These are phyloP conservation scores for Batillaria attramentaria DNA, from an alignment of 1,140 invertebrate species.

Conservation along the genomic window DNA sequence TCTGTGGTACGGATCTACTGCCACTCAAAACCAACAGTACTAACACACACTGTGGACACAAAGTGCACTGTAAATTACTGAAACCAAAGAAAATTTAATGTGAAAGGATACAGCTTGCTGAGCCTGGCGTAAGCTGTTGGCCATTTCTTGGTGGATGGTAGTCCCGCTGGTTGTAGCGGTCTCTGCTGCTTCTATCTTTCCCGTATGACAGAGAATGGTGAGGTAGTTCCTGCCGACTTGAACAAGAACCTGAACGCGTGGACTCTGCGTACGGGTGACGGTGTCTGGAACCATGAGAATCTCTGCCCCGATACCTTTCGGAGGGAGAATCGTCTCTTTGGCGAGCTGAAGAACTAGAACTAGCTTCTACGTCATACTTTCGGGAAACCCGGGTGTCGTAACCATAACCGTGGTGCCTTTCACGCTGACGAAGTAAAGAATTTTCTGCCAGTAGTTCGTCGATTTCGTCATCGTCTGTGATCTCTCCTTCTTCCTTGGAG, in stretches of 20 bases:
- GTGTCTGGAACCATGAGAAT: no score
- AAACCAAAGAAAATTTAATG: not conserved
- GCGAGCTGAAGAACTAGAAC: not conserved
- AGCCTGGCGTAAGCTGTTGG: conserved; percentile 4
- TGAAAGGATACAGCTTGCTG: conserved; percentile 16
- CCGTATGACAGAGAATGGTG: not conserved
- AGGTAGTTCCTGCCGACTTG: not conserved
- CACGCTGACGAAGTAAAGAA: not conserved
- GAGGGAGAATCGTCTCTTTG: not conserved
- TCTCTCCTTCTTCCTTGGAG: conserved; percentile 24
- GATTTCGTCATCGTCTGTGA: conserved; percentile 7
- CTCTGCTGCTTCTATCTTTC: not conserved
- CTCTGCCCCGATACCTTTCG: not conserved
- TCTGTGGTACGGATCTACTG: no score
- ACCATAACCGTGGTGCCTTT: not conserved
- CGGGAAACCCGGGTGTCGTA: not conserved
- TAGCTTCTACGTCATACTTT: not conserved
- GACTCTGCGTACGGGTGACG: no score
- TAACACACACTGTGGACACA: no score
- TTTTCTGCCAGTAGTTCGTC: not conserved
- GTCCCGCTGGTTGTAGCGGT: not conserved
- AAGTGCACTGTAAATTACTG: not conserved
- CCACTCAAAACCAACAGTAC: no score
- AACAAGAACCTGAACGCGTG: not conserved
- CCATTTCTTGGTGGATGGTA: not conserved